Percentiles rank a stretch among this genome's conserved stretches.
phyloP scores from a whole-genome alignment of 2,797 vertebrate species.

The Sebastes trivittatus region DNA sequence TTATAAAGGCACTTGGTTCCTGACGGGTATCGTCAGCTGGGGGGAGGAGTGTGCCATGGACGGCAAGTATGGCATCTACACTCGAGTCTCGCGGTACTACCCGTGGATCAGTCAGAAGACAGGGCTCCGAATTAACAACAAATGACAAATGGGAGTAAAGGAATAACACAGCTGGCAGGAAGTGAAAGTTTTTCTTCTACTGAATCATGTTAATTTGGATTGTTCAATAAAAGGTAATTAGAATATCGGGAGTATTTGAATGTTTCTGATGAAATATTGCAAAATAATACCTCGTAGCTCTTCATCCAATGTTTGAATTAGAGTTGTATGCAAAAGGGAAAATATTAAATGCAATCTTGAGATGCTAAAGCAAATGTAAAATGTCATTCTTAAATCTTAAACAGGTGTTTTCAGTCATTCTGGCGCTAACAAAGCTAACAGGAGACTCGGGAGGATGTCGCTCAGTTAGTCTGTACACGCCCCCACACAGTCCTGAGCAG shows the following conservation, averaged over 20 bases:
- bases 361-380: background rate
- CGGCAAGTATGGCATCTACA: conserved; percentile 94
- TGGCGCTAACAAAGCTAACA: background rate
- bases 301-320: background rate
- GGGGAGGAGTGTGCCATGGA: conserved; percentile 91
- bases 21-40: conserved; percentile 97
- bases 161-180: background rate
- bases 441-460: background rate
- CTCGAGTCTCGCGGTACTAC: conserved; percentile 88
- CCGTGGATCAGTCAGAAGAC: conserved; percentile 73
- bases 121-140: conserved; percentile 33
- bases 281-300: background rate
- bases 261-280: background rate
- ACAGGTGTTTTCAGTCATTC: background rate
- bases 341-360: background rate
- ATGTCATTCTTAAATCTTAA: background rate
- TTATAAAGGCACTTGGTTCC: conserved; percentile 87
- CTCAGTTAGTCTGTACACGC: background rate
- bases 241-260: background rate
- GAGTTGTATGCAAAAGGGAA: background rate
- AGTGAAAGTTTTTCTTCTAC: background rate
- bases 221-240: conserved; percentile 30
- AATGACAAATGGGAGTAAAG: background rate
- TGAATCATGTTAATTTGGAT: background rate
- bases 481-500: background rate